These are phyloP conservation scores for Cebidichthys violaceus DNA, from an alignment of 2,113 vertebrate genomes.

Conservation along the genomic window DNA sequence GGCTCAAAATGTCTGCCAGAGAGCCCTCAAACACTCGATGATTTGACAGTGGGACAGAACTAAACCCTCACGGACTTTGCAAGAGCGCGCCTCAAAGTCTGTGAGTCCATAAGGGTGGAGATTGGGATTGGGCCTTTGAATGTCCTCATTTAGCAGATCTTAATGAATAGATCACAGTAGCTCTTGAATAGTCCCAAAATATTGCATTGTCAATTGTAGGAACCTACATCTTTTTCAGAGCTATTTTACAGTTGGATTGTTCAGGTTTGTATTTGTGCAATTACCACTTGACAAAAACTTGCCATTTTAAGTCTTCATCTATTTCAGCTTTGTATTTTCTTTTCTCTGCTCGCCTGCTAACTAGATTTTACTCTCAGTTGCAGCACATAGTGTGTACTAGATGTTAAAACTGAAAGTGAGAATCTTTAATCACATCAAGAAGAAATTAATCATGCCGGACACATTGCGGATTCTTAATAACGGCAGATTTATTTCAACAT, in stretches of 20 bases:
- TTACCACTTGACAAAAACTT: background rate
- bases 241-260: background rate
- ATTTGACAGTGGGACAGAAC: too few relatives aligned
- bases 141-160: background rate
- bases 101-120: too few relatives aligned
- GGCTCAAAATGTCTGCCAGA: too few relatives aligned
- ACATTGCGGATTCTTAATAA: background rate
- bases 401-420: background rate
- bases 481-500: background rate
- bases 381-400: background rate
- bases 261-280: background rate
- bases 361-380: background rate
- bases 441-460: background rate
- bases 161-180: background rate
- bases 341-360: background rate
- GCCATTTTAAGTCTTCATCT: background rate
- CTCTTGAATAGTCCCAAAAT: background rate
- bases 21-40: too few relatives aligned
- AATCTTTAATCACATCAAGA: background rate
- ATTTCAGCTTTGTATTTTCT: background rate
- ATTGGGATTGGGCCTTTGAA: background rate
- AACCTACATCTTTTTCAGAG: background rate
- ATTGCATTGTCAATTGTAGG: background rate
- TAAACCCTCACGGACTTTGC: too few relatives aligned
- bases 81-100: too few relatives aligned